Evolutionary conservation across 2,113 vertebrate species (phyloP), one percentile per base, ranked within the genome.

Genomic region (Eulemur macaco): DNA sequence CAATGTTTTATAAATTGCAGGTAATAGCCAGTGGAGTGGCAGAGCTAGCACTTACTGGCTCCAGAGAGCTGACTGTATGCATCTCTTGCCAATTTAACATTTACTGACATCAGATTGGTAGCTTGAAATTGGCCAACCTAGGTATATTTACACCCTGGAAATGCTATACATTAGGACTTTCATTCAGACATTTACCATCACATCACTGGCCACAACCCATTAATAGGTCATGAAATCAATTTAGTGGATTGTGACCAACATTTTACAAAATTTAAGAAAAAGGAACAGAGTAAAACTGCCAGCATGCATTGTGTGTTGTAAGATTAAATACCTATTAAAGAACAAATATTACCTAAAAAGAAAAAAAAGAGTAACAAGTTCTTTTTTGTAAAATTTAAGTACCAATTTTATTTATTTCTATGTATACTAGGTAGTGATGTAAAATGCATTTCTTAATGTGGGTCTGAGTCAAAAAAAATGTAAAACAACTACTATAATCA

Each of bases 181-280:
- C 37, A 86, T 80, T 60, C 29, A 66, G 37, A 86, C 17, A 89
- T 86, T 50, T 86, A 86, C 20, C 21, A n/a, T 69, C 37, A 78
- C 1, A 76, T 17, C n/a, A 71, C 29, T 94, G 34, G 58, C 34
- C 74, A 47, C 6, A 58, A 85, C 11, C 13, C 47, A 92, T 10
- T 86, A 91, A 92, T 27, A 10, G 45, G 34, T 64, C 37, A 71
- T 29, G 42, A 91, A 83, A 92, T 93, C 34, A 87, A 73, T 23
- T 81, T 52, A 92, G 23, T 92, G 39, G 25, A 64, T 12, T 94
- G 4, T 69, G 42, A 74, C 20, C 14, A 87, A 47, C 31, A 90
- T 78, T 91, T 90, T 82, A 88, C 12, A 92, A 92, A 88, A 86
- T 54, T 54, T 96, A 82, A 81, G 6, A 95, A 39, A 81, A 95